Evolutionary conservation across 1,140 invertebrate species (phyloP).

Genomic region (Caenorhabditis brenneri): DNA sequence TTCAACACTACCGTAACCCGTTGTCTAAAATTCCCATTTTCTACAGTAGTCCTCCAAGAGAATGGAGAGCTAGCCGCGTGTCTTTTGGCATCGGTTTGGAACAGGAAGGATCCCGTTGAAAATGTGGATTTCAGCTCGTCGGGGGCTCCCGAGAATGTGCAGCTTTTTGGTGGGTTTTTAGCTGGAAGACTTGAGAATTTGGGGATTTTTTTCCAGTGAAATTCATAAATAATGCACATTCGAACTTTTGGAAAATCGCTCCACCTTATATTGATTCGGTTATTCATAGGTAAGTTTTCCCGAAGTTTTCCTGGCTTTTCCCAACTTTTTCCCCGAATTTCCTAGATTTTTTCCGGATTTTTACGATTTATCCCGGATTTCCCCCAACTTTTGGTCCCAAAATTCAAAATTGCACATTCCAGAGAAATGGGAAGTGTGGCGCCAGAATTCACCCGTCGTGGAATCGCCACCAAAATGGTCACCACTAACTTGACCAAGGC

Average conservation of each 20-base stretch:
- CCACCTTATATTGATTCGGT: neutral
- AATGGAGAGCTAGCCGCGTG: neutral
- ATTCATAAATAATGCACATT: neutral
- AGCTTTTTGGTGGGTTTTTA: neutral
- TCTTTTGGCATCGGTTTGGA: neutral
- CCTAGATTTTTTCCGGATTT: no score
- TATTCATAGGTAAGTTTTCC: neutral
- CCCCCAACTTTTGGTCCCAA: no score
- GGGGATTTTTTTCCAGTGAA: neutral
- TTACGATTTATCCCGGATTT: no score
- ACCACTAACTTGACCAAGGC: neutral
- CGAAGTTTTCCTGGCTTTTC: no score
- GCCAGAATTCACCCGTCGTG: neutral
- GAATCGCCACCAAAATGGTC: neutral
- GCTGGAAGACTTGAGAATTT: neutral
- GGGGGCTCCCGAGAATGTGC: neutral
- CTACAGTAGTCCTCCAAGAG: slow-evolving; percentile 18
- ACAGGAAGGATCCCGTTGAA: neutral
- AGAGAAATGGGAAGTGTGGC: slow-evolving; percentile 23
- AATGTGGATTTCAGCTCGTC: neutral
- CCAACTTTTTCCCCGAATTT: no score
- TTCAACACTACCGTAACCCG: neutral
- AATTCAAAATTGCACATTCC: neutral
- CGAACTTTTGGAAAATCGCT: slow-evolving; percentile 12
- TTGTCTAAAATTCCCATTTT: slow-evolving; percentile 5